A percentile compares a stretch with the other conserved stretches of the same genome.
Conservation (phyloP, 2,113 vertebrate genomes). For the Capra hircus region DNA sequence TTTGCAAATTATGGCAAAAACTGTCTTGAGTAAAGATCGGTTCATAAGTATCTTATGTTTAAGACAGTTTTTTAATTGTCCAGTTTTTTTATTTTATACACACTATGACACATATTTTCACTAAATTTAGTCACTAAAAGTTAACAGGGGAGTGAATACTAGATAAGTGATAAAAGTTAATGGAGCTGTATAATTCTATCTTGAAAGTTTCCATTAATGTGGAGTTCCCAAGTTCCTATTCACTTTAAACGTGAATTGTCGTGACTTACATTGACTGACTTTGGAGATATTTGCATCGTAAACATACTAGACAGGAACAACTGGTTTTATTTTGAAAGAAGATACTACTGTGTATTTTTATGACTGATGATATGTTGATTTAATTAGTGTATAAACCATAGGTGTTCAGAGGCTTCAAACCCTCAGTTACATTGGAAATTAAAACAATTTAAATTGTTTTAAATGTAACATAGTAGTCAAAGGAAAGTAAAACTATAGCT, state of each 20-base stretch:
- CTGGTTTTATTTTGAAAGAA: constrained; percentile 70
- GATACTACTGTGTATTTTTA: neutral
- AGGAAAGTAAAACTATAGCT: neutral
- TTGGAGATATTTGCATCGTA: constrained; percentile 43
- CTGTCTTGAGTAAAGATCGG: constrained; percentile 4
- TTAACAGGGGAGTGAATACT: neutral
- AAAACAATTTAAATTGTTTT: constrained; percentile 21
- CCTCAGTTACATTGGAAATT: neutral
- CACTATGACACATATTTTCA: neutral
- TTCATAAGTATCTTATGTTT: neutral
- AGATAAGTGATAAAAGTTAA: neutral
- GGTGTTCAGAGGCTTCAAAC: neutral
- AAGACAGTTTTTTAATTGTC: neutral
- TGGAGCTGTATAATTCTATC: neutral
- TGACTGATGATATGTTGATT: constrained; percentile 17
- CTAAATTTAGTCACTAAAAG: neutral
- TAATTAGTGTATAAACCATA: neutral
- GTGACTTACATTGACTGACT: constrained; percentile 53
- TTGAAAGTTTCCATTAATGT: neutral
- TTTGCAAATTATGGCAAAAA: constrained; percentile 32
- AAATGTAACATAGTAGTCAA: neutral
- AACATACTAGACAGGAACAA: constrained; percentile 69
- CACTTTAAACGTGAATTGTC: constrained; percentile 41
- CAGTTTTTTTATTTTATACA: neutral
- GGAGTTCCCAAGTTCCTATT: constrained; percentile 16